Evolutionary conservation across 2,797 vertebrate species (phyloP), one percentile per base, ranked within the genome.

Genomic region (Serranus cabrilla): DNA sequence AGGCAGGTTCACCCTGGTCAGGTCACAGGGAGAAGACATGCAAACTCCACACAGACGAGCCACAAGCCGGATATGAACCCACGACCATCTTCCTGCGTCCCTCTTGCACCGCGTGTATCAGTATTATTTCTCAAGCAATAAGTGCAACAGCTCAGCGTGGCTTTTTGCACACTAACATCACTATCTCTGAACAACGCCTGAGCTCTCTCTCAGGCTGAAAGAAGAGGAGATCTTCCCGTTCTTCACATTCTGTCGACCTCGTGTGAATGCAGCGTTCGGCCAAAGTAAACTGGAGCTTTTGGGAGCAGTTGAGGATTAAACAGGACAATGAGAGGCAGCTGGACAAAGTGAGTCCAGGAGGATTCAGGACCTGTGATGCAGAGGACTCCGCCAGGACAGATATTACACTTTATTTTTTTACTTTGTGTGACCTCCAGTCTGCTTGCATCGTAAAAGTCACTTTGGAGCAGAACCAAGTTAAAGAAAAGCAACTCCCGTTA

Each of bases 401-500:
- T 62, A 64, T 47, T 23, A 62, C 63, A 73, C 40, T n/a, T n/a
- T 4, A 42, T 13, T 78, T 34, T 3, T 45, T 13, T 23, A 50
- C 70, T 70, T 34, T 51, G 20, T 78, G 59, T 72, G 61, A 78
- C 71, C 70, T 60, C 62, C 57, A 37, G 21, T 67, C 50, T 51
- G 50, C 55, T 46, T 46, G 58, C 63, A 59, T 39, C n/a, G 2
- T 40, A 42, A 61, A 43, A 47, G 47, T 71, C 71, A 76, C 62
- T 49, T 31, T 51, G 49, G 40, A 66, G 70, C 40, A 17, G 61
- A 72, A 55, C 62, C 56, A 60, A 65, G 43, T 74, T 58, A 60
- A 81, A 76, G 71, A 81, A 81, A 76, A 83, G 55, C 51, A 77
- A 49, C 74, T 74, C 31, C 65, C 58, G 69, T 79, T 63, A 46